A percentile compares a stretch with the other conserved stretches of the same genome.
phyloP scores from a whole-genome alignment of 2,888 invertebrate species.

The Dastarcus helophoroides region DNA sequence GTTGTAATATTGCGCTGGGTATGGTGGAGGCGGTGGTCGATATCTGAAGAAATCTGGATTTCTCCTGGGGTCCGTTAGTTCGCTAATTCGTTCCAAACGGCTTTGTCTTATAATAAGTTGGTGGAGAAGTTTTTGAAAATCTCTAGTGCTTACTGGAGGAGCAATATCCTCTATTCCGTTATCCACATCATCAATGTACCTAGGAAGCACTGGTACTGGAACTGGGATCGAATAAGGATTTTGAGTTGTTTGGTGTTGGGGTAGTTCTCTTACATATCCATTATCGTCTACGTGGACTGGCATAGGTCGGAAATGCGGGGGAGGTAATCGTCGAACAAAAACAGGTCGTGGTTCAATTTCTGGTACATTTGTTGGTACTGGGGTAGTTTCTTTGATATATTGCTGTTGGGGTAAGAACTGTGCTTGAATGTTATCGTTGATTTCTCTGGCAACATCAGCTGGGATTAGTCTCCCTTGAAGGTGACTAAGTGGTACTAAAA shows the following conservation, averaged over 20 bases:
- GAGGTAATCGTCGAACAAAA: constrained; percentile 19
- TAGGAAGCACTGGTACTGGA: constrained; percentile 19
- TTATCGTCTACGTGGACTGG: constrained; percentile 34
- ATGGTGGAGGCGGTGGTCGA: constrained; percentile 12
- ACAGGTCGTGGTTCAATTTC: constrained; percentile 28
- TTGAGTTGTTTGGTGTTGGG: constrained; percentile 16
- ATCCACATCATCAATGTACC: constrained; percentile 19
- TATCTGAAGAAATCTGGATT: constrained; percentile 18
- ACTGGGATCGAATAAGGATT: constrained; percentile 24
- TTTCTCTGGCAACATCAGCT: constrained; percentile 18
- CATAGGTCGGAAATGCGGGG: constrained; percentile 26
- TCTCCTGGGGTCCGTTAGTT: constrained; percentile 31
- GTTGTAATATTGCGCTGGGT: constrained; percentile 16
- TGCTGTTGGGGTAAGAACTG: constrained; percentile 21
- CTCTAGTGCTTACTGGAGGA: constrained; percentile 59
- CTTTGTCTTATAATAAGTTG: constrained; percentile 54
- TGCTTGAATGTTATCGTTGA: constrained; percentile 15
- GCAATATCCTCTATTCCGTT: constrained; percentile 49
- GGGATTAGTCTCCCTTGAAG: constrained; percentile 25
- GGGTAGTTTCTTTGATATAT: constrained; percentile 23
- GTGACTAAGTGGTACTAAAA: constrained; percentile 32
- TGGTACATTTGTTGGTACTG: constrained; percentile 30
- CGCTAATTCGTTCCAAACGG: constrained; percentile 45
- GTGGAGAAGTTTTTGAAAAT: constrained; percentile 55
- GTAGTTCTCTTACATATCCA: constrained; percentile 30